Conservation (phyloP, 2,888 invertebrate genomes). For the Pseudoips prasinana region DNA sequence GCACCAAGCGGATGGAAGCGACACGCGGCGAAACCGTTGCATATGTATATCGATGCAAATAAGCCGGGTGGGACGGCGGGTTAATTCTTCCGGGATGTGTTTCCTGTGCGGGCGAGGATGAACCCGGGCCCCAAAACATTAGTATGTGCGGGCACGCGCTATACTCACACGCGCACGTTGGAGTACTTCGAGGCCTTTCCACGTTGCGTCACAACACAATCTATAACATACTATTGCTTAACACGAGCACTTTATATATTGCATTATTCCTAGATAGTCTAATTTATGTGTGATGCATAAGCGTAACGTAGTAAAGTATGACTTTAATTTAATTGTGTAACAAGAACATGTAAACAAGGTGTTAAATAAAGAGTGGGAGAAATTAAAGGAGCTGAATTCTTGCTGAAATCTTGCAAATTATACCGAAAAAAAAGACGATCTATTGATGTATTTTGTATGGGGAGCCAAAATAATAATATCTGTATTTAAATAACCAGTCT, state of each 20-base stretch:
- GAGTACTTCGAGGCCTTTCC: conserved; percentile 14
- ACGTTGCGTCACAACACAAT: conserved; percentile 22
- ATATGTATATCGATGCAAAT: conserved; percentile 61
- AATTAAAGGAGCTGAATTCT: too few relatives aligned
- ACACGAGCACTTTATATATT: conserved; percentile 11
- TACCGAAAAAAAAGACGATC: too few relatives aligned
- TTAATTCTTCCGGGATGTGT: conserved; percentile 79
- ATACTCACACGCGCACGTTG: conserved; percentile 2
- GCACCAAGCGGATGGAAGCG: conserved; percentile 21
- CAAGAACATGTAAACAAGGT: too few relatives aligned
- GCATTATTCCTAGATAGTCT: too few relatives aligned
- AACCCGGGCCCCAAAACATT: conserved; percentile 39
- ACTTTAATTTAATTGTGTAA: too few relatives aligned
- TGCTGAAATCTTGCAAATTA: too few relatives aligned
- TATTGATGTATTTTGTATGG: too few relatives aligned
- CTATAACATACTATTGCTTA: conserved; percentile 16
- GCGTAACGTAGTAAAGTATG: too few relatives aligned
- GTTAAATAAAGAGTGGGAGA: too few relatives aligned
- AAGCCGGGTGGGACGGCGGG: conserved; percentile 51
- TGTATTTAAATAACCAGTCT: too few relatives aligned
- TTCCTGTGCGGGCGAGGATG: conserved; percentile 59
- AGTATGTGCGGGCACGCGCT: conserved; percentile 60
- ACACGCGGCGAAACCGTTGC: conserved; percentile 32
- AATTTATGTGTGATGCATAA: too few relatives aligned
- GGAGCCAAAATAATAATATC: too few relatives aligned